These are phyloP conservation scores for Clangula hyemalis DNA, from an alignment of 2,797 vertebrate genomes.

Conservation along the genomic window DNA sequence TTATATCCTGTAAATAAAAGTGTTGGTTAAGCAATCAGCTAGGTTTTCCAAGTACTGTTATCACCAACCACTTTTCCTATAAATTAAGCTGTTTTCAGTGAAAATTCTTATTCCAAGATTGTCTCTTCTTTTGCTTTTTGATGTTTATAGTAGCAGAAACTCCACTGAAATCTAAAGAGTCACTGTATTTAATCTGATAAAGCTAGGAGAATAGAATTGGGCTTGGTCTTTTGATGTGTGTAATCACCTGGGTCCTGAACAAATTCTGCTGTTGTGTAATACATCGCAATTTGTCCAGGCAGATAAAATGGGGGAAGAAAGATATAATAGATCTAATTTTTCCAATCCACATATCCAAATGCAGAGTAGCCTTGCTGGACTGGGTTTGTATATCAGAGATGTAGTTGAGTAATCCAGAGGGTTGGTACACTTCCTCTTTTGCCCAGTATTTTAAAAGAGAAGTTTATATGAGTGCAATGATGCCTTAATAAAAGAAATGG, in stretches of 20 bases:
- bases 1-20: not conserved
- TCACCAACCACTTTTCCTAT: not conserved
- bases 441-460: not conserved
- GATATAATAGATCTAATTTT: not conserved
- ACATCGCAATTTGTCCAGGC: not conserved
- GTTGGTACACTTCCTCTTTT: not conserved
- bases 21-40: not conserved
- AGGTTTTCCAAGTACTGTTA: not conserved
- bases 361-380: not conserved
- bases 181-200: not conserved
- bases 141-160: not conserved
- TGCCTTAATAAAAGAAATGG: not conserved
- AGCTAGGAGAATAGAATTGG: not conserved
- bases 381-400: not conserved
- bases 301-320: not conserved
- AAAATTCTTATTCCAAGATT: not conserved
- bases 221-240: not conserved
- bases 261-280: accelerated
- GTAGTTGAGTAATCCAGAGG: not conserved
- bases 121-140: not conserved
- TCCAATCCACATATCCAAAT: not conserved
- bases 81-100: not conserved
- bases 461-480: not conserved
- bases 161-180: not conserved
- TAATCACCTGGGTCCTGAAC: not conserved